phyloP scores from a whole-genome alignment of 2,113 vertebrate genomes.

The Pionites leucogaster region DNA sequence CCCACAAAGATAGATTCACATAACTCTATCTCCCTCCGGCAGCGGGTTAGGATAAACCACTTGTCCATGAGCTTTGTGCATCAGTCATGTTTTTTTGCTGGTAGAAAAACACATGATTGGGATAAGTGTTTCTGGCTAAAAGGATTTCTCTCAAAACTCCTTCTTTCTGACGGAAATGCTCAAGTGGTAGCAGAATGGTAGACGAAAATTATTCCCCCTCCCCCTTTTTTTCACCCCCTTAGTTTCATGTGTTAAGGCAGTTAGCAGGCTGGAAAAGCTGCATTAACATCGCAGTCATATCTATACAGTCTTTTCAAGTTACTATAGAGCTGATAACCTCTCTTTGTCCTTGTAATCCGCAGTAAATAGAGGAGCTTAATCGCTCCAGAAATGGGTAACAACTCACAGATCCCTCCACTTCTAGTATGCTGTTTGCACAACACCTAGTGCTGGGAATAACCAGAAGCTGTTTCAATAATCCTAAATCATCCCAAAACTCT shows the following conservation, averaged over 20 bases:
- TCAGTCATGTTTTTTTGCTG: not conserved
- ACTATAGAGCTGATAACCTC: slow-evolving; percentile 16
- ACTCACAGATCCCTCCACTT: not conserved
- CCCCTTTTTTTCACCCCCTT: fast-evolving
- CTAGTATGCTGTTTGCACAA: not conserved
- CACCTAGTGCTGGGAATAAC: not conserved
- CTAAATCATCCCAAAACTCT: not conserved
- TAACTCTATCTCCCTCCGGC: not conserved
- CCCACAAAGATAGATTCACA: not conserved
- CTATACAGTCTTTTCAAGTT: slow-evolving; percentile 5
- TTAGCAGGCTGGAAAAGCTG: not conserved
- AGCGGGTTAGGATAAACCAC: fast-evolving
- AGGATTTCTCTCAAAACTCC: not conserved
- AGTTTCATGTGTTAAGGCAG: not conserved
- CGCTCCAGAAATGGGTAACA: not conserved
- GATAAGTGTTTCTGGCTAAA: not conserved
- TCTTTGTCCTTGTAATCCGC: slow-evolving; percentile 13
- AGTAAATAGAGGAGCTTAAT: slow-evolving; percentile 16
- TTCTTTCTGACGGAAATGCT: not conserved
- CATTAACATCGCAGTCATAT: not conserved
- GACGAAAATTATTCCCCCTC: not conserved
- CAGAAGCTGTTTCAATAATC: not conserved
- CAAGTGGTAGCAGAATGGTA: not conserved
- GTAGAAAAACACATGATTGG: not conserved
- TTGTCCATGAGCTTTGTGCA: not conserved